Evolutionary conservation across 2,888 invertebrate genomes (phyloP).

Genomic region (Drosophila koepferae): DNA sequence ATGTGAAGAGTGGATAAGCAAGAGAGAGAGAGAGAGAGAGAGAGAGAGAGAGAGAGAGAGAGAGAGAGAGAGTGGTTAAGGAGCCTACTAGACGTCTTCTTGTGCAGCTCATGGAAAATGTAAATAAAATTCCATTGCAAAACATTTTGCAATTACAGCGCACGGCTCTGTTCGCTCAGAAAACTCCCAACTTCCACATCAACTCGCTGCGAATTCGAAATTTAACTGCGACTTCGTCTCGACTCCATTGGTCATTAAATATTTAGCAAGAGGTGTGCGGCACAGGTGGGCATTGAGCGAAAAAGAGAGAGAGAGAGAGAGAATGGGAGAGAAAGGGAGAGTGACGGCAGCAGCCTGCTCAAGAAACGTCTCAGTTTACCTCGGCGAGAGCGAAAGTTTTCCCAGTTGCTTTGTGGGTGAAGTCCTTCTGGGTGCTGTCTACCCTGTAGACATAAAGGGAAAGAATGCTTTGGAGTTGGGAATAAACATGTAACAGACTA

Average conservation of each 20-base stretch:
- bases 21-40: background rate
- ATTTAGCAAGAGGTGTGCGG: constrained; percentile 64
- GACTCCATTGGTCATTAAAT: constrained; percentile 80
- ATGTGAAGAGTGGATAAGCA: background rate
- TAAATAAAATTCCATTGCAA: constrained; percentile 75
- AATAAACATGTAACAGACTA: background rate
- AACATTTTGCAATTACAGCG: constrained; percentile 74
- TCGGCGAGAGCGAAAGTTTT: constrained; percentile 44
- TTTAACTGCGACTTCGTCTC: constrained; percentile 42
- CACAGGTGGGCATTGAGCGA: background rate
- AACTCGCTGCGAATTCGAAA: constrained; percentile 4
- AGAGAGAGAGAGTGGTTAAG: constrained; percentile 21
- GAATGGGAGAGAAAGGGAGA: no score
- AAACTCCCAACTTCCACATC: constrained; percentile 10
- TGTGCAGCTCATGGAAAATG: constrained; percentile 75
- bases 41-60: background rate
- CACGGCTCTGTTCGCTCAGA: constrained; percentile 41
- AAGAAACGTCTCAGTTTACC: constrained; percentile 44
- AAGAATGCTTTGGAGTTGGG: background rate
- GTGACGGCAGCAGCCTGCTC: background rate
- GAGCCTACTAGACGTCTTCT: constrained; percentile 49
- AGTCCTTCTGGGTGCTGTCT: constrained; percentile 1
- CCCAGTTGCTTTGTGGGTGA: constrained; percentile 23
- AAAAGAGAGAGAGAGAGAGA: background rate
- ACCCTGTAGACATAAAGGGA: constrained; percentile 1